Base-by-base conservation (phyloP, 2,888 invertebrate species). In the Oscheius sp. region DNA sequence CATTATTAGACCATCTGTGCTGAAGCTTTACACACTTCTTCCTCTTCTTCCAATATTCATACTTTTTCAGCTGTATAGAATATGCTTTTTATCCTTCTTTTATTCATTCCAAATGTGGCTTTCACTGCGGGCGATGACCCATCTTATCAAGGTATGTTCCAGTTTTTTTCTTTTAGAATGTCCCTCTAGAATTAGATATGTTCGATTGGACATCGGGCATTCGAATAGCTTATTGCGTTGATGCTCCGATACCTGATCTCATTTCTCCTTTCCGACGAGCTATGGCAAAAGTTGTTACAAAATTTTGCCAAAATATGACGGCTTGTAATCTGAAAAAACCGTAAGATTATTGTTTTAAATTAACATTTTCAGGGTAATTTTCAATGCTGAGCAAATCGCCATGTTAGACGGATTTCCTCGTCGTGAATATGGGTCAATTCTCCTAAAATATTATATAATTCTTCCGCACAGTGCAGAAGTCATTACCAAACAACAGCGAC, bases 401-500 rank as follows among this genome's bases (percentile, higher is more conserved):
- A 68, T 84, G 24, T 63, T 84, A 26, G 84, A 84, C 30, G 81
- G 80, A 8, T 84, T 80, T 67, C 84, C 84, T 8, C 57, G 80
- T 20, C 44, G 84, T 24, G 81, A 82, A 57, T 72, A 80, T 41
- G 68, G 80, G 14, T 71, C 77, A 2, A 73, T 82, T 28, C 72
- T 79, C 26, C 75, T 84, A 30, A 80, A 82, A 22, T 84, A 78
- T 56, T 82, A 77, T 45, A 73, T 81, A 26, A 72, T 84, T 36
- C 49, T 80, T 26, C 84, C 84, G 2, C 78, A 80, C 33, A 74
- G 73, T n/a, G 70, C 76, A 2, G 69, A 69, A 9, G 69, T 73
- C 1, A 66, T 69, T 33, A 50, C 70, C 41, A 71, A 73, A 28
- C 75, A 75, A 45, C 74, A 76, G 17, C 57, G 77, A 22, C 83